phyloP scores from a whole-genome alignment of 1,140 invertebrate species.

The Lordiphosa mommai region DNA sequence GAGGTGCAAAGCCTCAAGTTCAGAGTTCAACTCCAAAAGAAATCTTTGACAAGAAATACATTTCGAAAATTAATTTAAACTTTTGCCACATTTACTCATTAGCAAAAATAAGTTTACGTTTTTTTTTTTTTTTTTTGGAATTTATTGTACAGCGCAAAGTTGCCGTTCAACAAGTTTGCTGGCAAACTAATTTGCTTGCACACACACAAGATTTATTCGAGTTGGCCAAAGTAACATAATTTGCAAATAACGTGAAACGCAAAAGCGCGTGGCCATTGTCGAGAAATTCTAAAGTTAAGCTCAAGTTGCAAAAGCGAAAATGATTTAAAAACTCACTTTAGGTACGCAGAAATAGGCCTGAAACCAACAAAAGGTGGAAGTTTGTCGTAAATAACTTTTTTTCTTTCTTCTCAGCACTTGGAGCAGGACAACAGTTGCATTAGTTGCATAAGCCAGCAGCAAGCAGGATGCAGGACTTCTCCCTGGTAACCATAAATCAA shows the following conservation, averaged over 20 bases:
- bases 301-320: conserved; percentile 18
- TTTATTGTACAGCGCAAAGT: conserved; percentile 22
- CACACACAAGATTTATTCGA: conserved; percentile 55
- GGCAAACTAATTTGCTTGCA: conserved; percentile 61
- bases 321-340: conserved; percentile 66
- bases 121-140: conserved; percentile 22
- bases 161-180: conserved; percentile 65
- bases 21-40: conserved; percentile 4
- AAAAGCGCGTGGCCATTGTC: conserved; percentile 22
- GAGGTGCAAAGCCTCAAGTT: too few species aligned
- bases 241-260: conserved; percentile 52
- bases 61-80: conserved; percentile 74
- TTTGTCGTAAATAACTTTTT: conserved; percentile 64
- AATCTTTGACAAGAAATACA: conserved; percentile 42
- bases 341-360: conserved; percentile 29
- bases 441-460: conserved; percentile 55
- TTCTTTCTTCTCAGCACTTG: conserved; percentile 12
- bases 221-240: conserved; percentile 71
- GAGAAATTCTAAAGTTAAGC: conserved; percentile 33
- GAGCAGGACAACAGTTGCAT: conserved; percentile 45
- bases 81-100: conserved; percentile 75
- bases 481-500: conserved; percentile 56
- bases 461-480: conserved; percentile 9
- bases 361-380: conserved; percentile 39
- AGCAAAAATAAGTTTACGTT: conserved; percentile 52